Base-by-base conservation (phyloP, 1,140 invertebrate genomes). In the Caenorhabditis tropicalis region DNA sequence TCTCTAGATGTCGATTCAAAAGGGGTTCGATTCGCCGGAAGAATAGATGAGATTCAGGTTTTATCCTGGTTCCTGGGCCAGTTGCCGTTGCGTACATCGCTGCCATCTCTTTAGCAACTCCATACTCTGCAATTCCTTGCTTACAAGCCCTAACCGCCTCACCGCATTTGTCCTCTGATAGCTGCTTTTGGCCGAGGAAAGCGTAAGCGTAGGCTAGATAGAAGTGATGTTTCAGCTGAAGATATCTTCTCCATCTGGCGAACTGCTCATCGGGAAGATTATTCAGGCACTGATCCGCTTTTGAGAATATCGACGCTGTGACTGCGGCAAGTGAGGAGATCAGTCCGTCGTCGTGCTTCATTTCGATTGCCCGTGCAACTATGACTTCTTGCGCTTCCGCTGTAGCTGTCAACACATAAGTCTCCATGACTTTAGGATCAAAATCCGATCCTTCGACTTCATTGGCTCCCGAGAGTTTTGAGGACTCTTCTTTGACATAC, bases 381-480 rank as follows among this genome's bases (percentile, higher is more conserved):
- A 94, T 94, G 6, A 95, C 94, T 93, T 95, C 94, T 91, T 95
- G 94, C 6, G 94, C 94, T 91, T 95, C 94, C 43, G 94, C 94
- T 48, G 93, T 94, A 89, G 83, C 83, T 24, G 70, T 46, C n/a
- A 82, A 49, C 19, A 94, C 91, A 88, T 95, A 95, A 43, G 94
- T 94, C 86, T 93, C 93, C 79, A 94, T 88, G 24, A 95, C 92
- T 39, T 93, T 90, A 19, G 92, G 92, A 89, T 95, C 94, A 82
- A 94, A 92, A 91, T 95, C 94, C 82, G 93, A 93, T 56, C 92
- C 93, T 51, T 93, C 88, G 43, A 92, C 15, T 93, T 87, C 87
- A 94, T 91, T 82, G 90, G 91, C 74, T 92, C 92, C 58, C 90
- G 87, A 84, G 90, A 87, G 53, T 82, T 85, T 36, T 83, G 88